A percentile compares a stretch with the other conserved stretches of the same genome.
Evolutionary conservation across 2,888 invertebrate species (phyloP).

Genomic region (Synergus umbraculus): DNA sequence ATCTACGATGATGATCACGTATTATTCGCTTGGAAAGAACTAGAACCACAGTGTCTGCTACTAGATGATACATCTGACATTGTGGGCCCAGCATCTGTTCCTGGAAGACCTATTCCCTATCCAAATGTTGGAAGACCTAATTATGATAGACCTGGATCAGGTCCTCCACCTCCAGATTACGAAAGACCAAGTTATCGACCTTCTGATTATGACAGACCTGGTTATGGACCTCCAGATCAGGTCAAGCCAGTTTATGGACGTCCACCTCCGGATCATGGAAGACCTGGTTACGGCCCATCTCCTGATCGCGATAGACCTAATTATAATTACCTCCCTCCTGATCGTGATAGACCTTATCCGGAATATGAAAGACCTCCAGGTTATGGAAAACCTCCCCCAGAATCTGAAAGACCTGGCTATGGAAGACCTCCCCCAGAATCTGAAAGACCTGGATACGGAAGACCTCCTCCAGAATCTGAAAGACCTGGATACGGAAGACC

Average conservation of each 20-base stretch:
- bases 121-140: constrained; percentile 4
- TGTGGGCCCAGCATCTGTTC: constrained; percentile 26
- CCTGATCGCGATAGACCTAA: constrained; percentile 46
- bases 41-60: constrained; percentile 83
- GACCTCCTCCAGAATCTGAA: not conserved
- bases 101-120: constrained; percentile 38
- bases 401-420: constrained; percentile 8
- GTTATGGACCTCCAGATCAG: not conserved
- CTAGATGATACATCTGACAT: constrained; percentile 41
- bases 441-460: too few species aligned
- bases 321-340: constrained; percentile 1
- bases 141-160: constrained; percentile 12
- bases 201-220: not conserved
- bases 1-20: constrained; percentile 84
- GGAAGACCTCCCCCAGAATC: not conserved
- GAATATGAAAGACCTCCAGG: constrained; percentile 2
- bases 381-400: not conserved
- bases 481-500: constrained; percentile 10
- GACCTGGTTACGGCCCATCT: not conserved
- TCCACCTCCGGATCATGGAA: not conserved
- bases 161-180: constrained; percentile 45
- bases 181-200: not conserved
- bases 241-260: not conserved
- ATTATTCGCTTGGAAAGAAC: constrained; percentile 88
- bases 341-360: constrained; percentile 3